phyloP scores from a whole-genome alignment of 2,888 invertebrate genomes.

The Zelleria hepariella region DNA sequence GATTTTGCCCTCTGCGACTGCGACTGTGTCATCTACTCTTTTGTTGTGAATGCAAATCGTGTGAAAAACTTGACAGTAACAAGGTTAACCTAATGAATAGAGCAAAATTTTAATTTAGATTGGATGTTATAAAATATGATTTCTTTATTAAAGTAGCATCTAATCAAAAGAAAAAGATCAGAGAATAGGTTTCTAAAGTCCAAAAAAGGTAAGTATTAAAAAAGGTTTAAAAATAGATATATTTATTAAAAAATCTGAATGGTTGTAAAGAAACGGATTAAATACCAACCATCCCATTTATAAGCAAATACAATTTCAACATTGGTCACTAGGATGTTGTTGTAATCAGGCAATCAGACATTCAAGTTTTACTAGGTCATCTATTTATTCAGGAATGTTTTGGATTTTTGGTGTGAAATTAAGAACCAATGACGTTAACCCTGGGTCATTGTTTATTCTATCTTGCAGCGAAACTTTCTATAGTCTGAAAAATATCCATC shows the following conservation, averaged over 20 bases:
- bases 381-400: conserved; percentile 11
- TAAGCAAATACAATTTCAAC: conserved; percentile 20
- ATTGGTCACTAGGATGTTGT: conserved; percentile 23
- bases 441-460: too few species aligned
- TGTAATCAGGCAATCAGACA: conserved; percentile 20
- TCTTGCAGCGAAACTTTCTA: too few species aligned
- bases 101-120: too few species aligned
- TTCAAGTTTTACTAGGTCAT: conserved; percentile 24
- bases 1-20: conserved; percentile 5
- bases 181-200: too few species aligned
- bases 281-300: conserved; percentile 12
- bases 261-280: conserved; percentile 14
- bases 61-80: conserved; percentile 25
- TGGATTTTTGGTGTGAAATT: background rate
- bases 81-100: too few species aligned
- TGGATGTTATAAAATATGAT: too few species aligned
- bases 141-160: too few species aligned
- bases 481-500: too few species aligned
- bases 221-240: too few species aligned
- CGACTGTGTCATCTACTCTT: background rate
- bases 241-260: conserved; percentile 14
- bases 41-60: background rate
- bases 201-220: too few species aligned
- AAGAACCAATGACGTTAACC: too few species aligned
- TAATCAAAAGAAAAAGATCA: too few species aligned